These are phyloP conservation scores for Scelioninae gen. 1 DNA, from an alignment of 2,888 invertebrate genomes.

Conservation along the genomic window DNA sequence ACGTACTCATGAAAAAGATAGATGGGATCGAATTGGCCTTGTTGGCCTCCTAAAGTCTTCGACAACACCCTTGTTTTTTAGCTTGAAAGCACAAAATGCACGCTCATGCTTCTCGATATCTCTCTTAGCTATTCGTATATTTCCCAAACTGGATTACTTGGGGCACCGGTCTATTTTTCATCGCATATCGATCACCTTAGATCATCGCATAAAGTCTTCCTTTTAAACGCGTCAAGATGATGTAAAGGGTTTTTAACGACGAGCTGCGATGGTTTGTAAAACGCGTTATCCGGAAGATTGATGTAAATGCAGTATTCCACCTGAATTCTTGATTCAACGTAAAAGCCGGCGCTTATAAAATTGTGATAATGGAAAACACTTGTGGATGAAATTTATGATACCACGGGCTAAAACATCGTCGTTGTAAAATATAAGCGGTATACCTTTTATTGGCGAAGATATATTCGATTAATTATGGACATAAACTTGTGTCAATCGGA, in stretches of 20 bases:
- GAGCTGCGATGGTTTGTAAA: slow-evolving; percentile 61
- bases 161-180: slow-evolving; percentile 59
- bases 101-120: slow-evolving; percentile 53
- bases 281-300: slow-evolving; percentile 66
- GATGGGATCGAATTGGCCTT: slow-evolving; percentile 53
- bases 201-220: slow-evolving; percentile 61
- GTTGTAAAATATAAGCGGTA: slow-evolving; percentile 33
- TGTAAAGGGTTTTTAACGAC: slow-evolving; percentile 65
- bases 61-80: slow-evolving; percentile 42
- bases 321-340: slow-evolving; percentile 60
- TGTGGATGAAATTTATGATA: slow-evolving; percentile 66
- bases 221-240: slow-evolving; percentile 64
- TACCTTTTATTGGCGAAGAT: slow-evolving; percentile 28
- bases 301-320: slow-evolving; percentile 64
- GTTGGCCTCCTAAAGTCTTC: slow-evolving; percentile 52
- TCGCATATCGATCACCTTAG: slow-evolving; percentile 62
- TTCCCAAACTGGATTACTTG: slow-evolving; percentile 60
- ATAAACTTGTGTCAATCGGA: neutral
- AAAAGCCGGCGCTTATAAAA: slow-evolving; percentile 65
- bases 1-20: slow-evolving; percentile 57
- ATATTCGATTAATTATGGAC: slow-evolving; percentile 38
- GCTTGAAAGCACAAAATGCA: slow-evolving; percentile 48
- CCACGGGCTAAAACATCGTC: slow-evolving; percentile 34
- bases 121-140: slow-evolving; percentile 50
- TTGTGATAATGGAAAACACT: slow-evolving; percentile 66